Evolutionary conservation across 2,888 invertebrate genomes (phyloP), one percentile per base, ranked within the genome.

Genomic region (Eutolmus rufibarbis): DNA sequence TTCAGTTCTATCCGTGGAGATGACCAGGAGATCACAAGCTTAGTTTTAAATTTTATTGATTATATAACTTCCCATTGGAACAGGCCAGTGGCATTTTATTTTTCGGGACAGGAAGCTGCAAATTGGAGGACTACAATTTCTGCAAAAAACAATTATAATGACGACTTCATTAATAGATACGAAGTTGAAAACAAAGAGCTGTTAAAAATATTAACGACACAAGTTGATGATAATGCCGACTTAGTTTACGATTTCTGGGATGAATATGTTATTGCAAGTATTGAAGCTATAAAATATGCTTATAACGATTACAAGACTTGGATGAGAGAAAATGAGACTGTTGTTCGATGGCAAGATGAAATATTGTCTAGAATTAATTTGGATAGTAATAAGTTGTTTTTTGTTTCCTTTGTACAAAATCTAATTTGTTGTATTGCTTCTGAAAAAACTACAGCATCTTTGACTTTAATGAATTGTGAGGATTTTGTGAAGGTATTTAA

Each of bases 291-390:
- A 19, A 82, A 37, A 31, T 23, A 12, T 14, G 16, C 37, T 34
- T 82, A 37, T 31, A 37, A 57, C 1, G 37, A 66, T 19, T 82
- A 82, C 31, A 57, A 57, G 2, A 34, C 12, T n/a, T 82, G 82
- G 82, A 19, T 82, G 31, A 37, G 31, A 57, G 34, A 66, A 66
- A 82, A 82, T 40, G 66, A 82, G 37, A n/a, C 56, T 34, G 40
- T 34, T 34, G 34, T n/a, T 23, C 37, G 23, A 37, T 57, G 37
- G 57, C 57, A 57, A 57, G 82, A 82, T 34, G 40, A 82, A 51
- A 19, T 57, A n/a, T 57, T 82, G 37, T 37, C 23, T n/a, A 82
- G 82, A 19, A 31, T 82, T n/a, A 82, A 82, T 34, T 66, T 82
- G 19, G 57, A 82, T 66, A 37, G 82, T 37, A 16, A 37, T n/a